Base-by-base conservation (phyloP, 2,888 invertebrate species). In the Parnassius apollo region DNA sequence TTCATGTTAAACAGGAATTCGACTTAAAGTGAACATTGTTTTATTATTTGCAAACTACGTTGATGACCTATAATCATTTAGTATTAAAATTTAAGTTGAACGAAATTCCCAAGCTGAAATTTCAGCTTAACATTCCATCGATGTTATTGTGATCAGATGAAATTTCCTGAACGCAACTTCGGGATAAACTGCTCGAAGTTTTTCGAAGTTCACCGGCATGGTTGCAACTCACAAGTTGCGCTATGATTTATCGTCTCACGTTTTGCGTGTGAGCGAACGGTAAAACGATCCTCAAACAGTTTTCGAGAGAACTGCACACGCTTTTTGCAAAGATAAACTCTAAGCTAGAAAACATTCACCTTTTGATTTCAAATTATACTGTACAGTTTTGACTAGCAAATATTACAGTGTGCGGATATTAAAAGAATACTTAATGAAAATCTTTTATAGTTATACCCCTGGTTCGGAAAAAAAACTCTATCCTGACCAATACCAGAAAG, bases 141-240 rank as follows among this genome's bases (percentile, higher is more conserved):
- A 49, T 61, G 55, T 44, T 83, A 80, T 83, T 78, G 84, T 85
- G 83, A 74, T 81, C 84, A 84, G 83, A 70, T 76, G 75, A 61
- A 66, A 62, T 57, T 51, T 53, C 42, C 62, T 22, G 50, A 25
- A 35, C 50, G 44, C 49, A 42, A 61, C 48, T 52, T 59, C 53
- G 56, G 57, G 57, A 62, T 62, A 62, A 59, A 65, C 57, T 59
- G 57, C 52, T 35, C 22, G n/a, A 62, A 54, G 56, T 57, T 54
- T 58, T 54, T 48, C 60, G 51, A 50, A 64, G 49, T 45, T 62
- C 50, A n/a, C 58, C 42, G 48, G 48, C 13, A 48, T 44, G 59
- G 49, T 59, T 55, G 63, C 57, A 57, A 61, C 59, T 67, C 65
- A 64, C 71, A 69, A 66, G 66, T 66, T 70, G 67, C 58, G 68